phyloP scores from a whole-genome alignment of 2,113 vertebrate species.

The Passer domesticus region DNA sequence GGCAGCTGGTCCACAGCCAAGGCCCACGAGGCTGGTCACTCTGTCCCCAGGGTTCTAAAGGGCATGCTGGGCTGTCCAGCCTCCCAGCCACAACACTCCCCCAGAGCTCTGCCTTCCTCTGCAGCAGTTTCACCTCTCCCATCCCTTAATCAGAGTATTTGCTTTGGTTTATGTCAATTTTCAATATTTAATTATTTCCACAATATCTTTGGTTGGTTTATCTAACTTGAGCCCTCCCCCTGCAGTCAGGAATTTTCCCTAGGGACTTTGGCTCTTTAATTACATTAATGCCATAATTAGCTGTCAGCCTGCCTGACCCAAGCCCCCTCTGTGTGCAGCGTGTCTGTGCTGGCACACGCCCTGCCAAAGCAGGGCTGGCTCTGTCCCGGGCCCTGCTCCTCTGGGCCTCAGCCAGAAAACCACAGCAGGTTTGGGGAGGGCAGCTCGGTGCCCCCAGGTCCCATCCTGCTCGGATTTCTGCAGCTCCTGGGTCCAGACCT shows the following conservation, averaged over 20 bases:
- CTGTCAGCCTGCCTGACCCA: not conserved
- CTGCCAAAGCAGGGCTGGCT: not conserved
- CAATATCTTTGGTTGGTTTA: not conserved
- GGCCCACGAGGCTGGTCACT: not conserved
- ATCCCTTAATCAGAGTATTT: not conserved
- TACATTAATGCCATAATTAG: not conserved
- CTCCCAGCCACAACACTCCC: rapidly evolving
- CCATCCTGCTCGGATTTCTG: not conserved
- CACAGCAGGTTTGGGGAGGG: rapidly evolving
- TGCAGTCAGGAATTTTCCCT: not conserved
- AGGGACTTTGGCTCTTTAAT: not conserved
- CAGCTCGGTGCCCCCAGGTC: not conserved
- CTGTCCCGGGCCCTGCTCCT: not conserved
- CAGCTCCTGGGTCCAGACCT: not conserved
- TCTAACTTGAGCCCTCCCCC: not conserved
- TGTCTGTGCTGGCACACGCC: not conserved
- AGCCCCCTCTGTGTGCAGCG: not conserved
- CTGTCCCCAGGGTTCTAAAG: not conserved
- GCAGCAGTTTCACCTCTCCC: not conserved
- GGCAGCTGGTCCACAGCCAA: rapidly evolving
- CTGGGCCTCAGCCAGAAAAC: not conserved
- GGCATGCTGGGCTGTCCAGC: not conserved
- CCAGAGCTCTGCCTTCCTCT: not conserved
- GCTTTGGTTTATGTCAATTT: not conserved
- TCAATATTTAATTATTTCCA: not conserved